Percentiles rank a stretch among this genome's conserved stretches.
Conservation (phyloP, 1,140 invertebrate genomes). For the Cyphomyrmex costatus region DNA sequence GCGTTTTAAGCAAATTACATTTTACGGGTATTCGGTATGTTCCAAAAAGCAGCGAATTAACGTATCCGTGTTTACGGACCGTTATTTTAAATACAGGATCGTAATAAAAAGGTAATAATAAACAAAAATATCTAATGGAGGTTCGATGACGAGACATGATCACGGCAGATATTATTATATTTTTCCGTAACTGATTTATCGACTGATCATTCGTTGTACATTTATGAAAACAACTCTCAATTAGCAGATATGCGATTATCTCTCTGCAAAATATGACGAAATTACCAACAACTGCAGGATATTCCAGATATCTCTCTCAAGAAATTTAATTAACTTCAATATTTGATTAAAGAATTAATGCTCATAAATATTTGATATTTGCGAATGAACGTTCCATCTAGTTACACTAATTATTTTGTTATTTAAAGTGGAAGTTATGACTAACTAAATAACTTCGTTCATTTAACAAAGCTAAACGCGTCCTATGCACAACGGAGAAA, state of each 20-base stretch:
- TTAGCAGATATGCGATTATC: slow-evolving; percentile 32
- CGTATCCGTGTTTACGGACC: neutral
- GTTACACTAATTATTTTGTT: neutral
- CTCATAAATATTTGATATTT: neutral
- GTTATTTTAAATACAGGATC: slow-evolving; percentile 22
- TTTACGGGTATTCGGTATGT: slow-evolving; percentile 53
- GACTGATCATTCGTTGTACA: slow-evolving; percentile 19
- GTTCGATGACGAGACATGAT: slow-evolving; percentile 11
- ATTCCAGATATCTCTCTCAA: neutral
- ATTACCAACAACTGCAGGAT: slow-evolving; percentile 15
- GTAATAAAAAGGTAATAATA: slow-evolving; percentile 50
- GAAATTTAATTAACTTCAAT: slow-evolving; percentile 40
- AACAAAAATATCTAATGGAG: slow-evolving; percentile 36
- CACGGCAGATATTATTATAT: slow-evolving; percentile 16
- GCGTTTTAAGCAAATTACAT: slow-evolving; percentile 57
- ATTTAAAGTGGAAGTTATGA: neutral
- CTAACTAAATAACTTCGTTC: slow-evolving; percentile 2
- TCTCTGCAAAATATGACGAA: slow-evolving; percentile 10
- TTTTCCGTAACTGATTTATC: slow-evolving; percentile 46
- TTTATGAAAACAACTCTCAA: slow-evolving; percentile 50
- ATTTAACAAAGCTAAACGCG: neutral
- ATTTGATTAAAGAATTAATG: slow-evolving; percentile 24
- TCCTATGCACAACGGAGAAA: neutral
- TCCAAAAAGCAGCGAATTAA: slow-evolving; percentile 51
- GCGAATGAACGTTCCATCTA: neutral